A percentile compares a stretch with the other conserved stretches of the same genome.
Conservation (phyloP, 2,888 invertebrate genomes). For the Diarsia mendica region DNA sequence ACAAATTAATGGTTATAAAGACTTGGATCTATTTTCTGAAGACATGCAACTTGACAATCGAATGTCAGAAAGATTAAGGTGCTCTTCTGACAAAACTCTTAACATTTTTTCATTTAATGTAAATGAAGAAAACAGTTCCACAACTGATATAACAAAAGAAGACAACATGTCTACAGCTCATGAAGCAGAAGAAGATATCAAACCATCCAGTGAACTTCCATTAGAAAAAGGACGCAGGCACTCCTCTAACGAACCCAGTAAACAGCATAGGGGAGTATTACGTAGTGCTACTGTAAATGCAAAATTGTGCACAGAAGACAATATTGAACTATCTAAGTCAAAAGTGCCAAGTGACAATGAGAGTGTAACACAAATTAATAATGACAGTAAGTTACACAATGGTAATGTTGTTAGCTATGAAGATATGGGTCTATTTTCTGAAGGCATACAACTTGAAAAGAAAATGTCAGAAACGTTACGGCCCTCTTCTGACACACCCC, state of each 20-base stretch:
- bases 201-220: slow-evolving; percentile 24
- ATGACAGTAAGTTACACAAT: not conserved
- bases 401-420: slow-evolving; percentile 63
- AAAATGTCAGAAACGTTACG: not conserved
- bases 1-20: slow-evolving; percentile 62
- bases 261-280: slow-evolving; percentile 68
- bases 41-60: slow-evolving; percentile 28
- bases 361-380: slow-evolving; percentile 3
- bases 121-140: slow-evolving; percentile 1
- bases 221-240: slow-evolving; percentile 67
- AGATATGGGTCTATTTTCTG: slow-evolving; percentile 72
- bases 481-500: not conserved
- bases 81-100: not conserved
- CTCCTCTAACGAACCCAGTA: slow-evolving; percentile 58
- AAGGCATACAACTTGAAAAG: slow-evolving; percentile 33
- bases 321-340: slow-evolving; percentile 18
- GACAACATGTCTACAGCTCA: not conserved
- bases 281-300: slow-evolving; percentile 68
- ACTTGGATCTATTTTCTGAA: slow-evolving; percentile 71
- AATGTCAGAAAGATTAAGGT: not conserved
- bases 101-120: not conserved
- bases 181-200: slow-evolving; percentile 5
- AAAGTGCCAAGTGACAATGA: slow-evolving; percentile 2
- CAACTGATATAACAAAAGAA: slow-evolving; percentile 4
- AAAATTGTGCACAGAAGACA: slow-evolving; percentile 38